Base-by-base conservation (phyloP, 2,888 invertebrate species). In the Antheraea yamamai region DNA sequence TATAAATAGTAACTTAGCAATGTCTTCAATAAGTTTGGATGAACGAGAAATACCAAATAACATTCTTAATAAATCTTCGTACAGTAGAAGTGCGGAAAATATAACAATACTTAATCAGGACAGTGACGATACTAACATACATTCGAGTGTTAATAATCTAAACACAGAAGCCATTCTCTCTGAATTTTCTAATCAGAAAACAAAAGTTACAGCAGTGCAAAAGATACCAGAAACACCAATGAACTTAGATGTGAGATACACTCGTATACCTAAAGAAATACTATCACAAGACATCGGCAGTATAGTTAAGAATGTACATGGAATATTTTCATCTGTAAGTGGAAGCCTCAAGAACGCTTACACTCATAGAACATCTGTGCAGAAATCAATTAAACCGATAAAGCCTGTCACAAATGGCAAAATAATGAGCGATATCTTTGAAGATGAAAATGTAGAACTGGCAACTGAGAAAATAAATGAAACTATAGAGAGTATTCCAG, bases 221-320 rank as follows among this genome's bases (percentile, higher is more conserved):
- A 91, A 89, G 78, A 88, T 93, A 68, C 87, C 90, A 2, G 92
- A 94, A n/a, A 83, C 77, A 3, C 51, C 80, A 64, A 51, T 74
- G 0, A 79, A 76, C 30, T 12, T 79, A 26, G 92, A 93, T 72
- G 78, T 77, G 0, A 84, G 85, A 77, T 92, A 92, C 51, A 76
- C 89, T 0, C 83, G 90, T 58, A 81, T 93, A 82, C 92, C 92
- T 0, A 94, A 94, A 82, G 95, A 95, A 78, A 80, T 94, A 0
- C 75, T 94, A 1, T 87, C 92, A 0, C 94, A 92, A 86, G 95
- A 95, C 68, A 81, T 95, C 0, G 94, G 94, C 0, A 92, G 88
- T 77, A 91, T 95, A 2, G 94, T 95, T 1, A 95, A 95, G 81
- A 95, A 95, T 83, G 95, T 95, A 0, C 95, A 95, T 6, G 95